Evolutionary conservation across 2,797 vertebrate species (phyloP), one percentile per base, ranked within the genome.

Genomic region (Cynodonichthys magdalenae): DNA sequence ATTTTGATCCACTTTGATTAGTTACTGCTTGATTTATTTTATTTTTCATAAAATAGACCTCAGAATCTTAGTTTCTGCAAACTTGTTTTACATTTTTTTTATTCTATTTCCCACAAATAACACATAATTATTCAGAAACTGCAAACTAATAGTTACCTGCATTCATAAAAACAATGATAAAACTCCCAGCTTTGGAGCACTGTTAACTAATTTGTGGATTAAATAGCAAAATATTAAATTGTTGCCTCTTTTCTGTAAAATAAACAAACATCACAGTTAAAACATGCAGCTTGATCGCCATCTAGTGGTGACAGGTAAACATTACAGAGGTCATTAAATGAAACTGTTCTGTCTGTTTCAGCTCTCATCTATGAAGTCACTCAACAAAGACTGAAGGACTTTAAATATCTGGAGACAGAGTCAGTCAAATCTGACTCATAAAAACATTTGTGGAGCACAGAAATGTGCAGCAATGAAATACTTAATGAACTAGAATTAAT

Each of bases 341-440:
- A 31, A 17, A 1, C 15, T 42, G 59, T 10, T 83, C 34, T 63
- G 47, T 79, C 74, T 83, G 19, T 76, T 92, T 71, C 89, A 98
- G 96, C 79, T 68, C 77, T 97, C 82, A 95, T 97, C 71, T 70
- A 84, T 17, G 91, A 93, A 0, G 94, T 94, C 27, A 80, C 88
- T 41, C 80, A 88, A 78, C 90, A 80, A 29, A 93, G 92, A 28
- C 61, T 89, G 39, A 69, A 85, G 0, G 41, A 15, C 3, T 92
- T 87, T 48, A 71, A 82, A 45, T 42, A 0, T 14, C 24, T n/a
- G 20, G 51, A 78, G 50, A 55, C 36, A 1, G 27, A 51, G 11
- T 4, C 18, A 10, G 4, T 10, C 28, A 14, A 14, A 42, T 27
- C 24, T 15, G 66, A 72, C 24, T 28, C 24, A 0, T 65, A 27